phyloP scores from a whole-genome alignment of 2,797 vertebrate genomes.

The Aselliscus stoliczkanus region DNA sequence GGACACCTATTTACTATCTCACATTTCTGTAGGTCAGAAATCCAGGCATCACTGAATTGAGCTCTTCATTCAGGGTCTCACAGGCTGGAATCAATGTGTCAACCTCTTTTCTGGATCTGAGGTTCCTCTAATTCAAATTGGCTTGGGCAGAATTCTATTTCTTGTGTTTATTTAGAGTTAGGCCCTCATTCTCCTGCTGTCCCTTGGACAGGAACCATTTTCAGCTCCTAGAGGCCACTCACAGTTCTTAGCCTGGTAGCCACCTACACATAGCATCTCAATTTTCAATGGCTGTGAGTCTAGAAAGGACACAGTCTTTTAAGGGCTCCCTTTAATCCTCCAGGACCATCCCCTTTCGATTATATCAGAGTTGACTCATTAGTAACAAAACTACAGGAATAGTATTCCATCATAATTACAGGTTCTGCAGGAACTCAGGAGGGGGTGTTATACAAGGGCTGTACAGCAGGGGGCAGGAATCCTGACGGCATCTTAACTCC shows the following conservation, averaged over 20 bases:
- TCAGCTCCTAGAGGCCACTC: background rate
- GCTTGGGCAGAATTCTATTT: background rate
- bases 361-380: background rate
- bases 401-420: background rate
- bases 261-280: rapidly evolving
- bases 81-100: background rate
- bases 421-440: background rate
- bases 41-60: background rate
- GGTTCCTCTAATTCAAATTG: background rate
- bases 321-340: background rate
- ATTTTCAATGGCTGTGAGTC: background rate
- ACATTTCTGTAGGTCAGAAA: background rate
- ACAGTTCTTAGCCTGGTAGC: rapidly evolving
- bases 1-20: background rate
- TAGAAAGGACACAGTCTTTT: background rate
- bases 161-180: background rate
- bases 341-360: background rate
- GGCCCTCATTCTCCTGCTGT: background rate
- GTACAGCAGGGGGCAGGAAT: background rate
- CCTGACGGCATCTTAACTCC: background rate
- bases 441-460: too few relatives aligned
- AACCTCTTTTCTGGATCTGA: background rate
- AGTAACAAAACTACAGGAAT: background rate
- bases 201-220: background rate
- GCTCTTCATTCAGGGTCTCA: background rate